These are phyloP conservation scores for Mico argentatus DNA, from an alignment of 2,797 vertebrate species.

Conservation along the genomic window DNA sequence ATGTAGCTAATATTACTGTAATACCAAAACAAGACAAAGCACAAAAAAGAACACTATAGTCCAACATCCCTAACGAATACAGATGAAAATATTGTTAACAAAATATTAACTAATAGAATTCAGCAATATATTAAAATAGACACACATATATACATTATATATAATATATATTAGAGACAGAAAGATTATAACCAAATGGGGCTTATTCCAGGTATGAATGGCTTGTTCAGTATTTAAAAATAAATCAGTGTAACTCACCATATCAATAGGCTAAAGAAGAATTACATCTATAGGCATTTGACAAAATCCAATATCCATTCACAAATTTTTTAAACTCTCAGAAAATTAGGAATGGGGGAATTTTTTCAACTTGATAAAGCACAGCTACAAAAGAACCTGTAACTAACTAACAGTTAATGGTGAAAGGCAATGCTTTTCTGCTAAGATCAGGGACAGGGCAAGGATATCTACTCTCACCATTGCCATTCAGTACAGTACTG, in stretches of 20 bases:
- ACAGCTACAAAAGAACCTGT: background rate
- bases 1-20: background rate
- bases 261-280: background rate
- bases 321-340: background rate
- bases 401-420: background rate
- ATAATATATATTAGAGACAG: no score
- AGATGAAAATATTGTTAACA: background rate
- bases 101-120: background rate
- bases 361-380: background rate
- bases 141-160: background rate
- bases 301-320: background rate
- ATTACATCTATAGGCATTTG: background rate
- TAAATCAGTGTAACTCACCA: background rate
- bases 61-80: background rate
- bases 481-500: background rate
- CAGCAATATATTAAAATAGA: background rate
- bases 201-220: background rate
- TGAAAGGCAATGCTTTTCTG: background rate
- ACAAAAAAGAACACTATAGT: background rate
- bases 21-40: background rate
- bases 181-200: background rate
- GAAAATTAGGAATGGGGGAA: background rate
- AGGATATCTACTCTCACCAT: background rate
- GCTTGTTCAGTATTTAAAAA: background rate
- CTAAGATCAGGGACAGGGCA: background rate